Conservation (phyloP, 2,888 invertebrate species). For the Amphipoea oculea region DNA sequence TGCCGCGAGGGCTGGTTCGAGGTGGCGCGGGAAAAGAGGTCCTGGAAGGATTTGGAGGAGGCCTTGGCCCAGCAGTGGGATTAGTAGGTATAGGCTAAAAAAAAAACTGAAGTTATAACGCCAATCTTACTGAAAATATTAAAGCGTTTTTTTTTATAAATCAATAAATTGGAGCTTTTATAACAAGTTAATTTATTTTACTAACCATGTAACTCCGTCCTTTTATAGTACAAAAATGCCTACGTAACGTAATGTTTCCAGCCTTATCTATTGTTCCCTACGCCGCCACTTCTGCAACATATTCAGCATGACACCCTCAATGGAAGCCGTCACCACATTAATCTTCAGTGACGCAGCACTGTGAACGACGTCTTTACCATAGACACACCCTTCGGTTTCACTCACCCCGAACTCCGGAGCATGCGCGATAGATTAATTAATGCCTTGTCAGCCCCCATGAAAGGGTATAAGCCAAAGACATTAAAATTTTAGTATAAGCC, state of each 20-base stretch:
- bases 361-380: conserved; percentile 17
- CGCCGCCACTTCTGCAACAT: not conserved
- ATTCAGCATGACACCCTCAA: not conserved
- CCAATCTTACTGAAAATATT: not conserved
- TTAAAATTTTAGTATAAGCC: no score
- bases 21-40: no score
- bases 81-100: no score
- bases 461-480: conserved; percentile 35
- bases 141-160: not conserved
- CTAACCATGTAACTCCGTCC: not conserved
- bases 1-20: no score
- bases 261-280: not conserved
- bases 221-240: not conserved
- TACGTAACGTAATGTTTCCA: not conserved
- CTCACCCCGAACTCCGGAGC: conserved; percentile 1
- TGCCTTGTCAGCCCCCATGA: conserved; percentile 27
- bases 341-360: conserved; percentile 18
- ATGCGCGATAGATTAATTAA: conserved; percentile 46
- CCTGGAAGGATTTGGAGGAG: no score
- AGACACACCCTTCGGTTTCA: conserved; percentile 23
- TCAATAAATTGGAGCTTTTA: not conserved
- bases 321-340: conserved; percentile 13
- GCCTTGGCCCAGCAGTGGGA: no score
- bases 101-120: not conserved
- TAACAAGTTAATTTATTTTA: not conserved